Percentiles rank a stretch among this genome's conserved stretches.
phyloP scores from a whole-genome alignment of 2,113 vertebrate species.

The Tapirus terrestris region DNA sequence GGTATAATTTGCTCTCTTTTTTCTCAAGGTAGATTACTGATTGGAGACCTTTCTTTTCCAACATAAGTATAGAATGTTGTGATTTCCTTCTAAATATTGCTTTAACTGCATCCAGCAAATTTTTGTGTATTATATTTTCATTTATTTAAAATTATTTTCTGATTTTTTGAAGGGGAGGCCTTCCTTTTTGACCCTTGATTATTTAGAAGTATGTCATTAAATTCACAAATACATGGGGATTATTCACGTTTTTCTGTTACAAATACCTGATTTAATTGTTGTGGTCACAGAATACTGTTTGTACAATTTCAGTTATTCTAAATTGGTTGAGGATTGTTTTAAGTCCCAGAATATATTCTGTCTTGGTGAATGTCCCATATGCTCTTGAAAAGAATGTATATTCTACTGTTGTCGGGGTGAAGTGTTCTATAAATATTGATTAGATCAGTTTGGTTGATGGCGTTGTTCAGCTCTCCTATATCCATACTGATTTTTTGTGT shows the following conservation, averaged over 20 bases:
- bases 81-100: background rate
- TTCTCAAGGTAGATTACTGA: background rate
- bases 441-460: background rate
- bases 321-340: background rate
- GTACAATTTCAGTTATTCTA: conserved; percentile 5
- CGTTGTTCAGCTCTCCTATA: background rate
- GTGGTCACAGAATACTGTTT: background rate
- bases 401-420: background rate
- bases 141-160: background rate
- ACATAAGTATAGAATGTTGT: background rate
- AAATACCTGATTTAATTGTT: conserved; percentile 41
- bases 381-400: background rate
- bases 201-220: background rate
- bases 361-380: background rate
- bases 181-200: background rate
- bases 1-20: background rate
- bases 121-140: background rate
- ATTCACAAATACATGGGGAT: background rate
- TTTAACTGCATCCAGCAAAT: background rate
- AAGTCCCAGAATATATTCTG: background rate
- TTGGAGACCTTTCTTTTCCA: background rate
- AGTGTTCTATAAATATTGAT: background rate
- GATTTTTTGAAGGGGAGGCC: background rate
- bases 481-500: background rate
- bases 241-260: background rate